phyloP scores from a whole-genome alignment of 2,113 vertebrate genomes.

The Procapra przewalskii region DNA sequence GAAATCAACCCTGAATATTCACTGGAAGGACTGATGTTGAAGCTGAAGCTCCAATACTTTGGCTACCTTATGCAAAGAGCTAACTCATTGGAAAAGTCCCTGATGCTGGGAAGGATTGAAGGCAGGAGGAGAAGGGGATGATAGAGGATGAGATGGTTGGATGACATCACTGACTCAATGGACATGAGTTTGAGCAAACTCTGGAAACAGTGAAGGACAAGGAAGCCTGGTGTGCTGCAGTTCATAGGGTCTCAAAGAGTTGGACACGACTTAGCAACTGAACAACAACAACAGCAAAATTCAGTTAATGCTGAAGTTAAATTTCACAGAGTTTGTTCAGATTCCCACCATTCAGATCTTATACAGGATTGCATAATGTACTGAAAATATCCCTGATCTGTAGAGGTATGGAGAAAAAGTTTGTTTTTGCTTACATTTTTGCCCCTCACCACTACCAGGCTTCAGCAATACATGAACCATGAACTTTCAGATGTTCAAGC shows the following conservation, averaged over 20 bases:
- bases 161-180: background rate
- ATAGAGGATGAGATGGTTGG: background rate
- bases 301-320: constrained; percentile 13
- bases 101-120: background rate
- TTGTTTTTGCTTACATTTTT: background rate
- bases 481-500: background rate
- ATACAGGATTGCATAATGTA: background rate
- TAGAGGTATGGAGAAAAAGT: background rate
- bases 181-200: background rate
- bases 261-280: background rate
- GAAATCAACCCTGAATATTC: background rate
- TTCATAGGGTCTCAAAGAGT: background rate
- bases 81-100: background rate
- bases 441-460: background rate
- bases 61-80: background rate
- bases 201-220: background rate
- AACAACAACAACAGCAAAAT: background rate
- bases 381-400: background rate
- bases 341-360: background rate
- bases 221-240: background rate
- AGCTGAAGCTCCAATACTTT: background rate
- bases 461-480: background rate
- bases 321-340: background rate
- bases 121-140: background rate
- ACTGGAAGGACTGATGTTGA: background rate